Evolutionary conservation across 2,113 vertebrate genomes (phyloP).

Genomic region (Tamias sibiricus): DNA sequence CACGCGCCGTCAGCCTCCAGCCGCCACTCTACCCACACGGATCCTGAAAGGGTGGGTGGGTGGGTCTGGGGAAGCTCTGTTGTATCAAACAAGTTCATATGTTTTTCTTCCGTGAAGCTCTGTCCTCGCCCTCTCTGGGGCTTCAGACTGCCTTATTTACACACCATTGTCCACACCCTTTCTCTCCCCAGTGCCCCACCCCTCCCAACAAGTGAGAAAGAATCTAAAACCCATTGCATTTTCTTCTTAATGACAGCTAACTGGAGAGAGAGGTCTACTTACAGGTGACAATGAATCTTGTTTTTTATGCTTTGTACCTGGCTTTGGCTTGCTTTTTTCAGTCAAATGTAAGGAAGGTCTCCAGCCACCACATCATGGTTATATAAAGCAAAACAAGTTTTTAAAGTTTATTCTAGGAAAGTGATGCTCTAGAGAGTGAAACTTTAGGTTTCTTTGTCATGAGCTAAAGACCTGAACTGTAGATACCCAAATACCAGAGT

Average conservation of each 20-base stretch:
- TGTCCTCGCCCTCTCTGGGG: constrained; percentile 46
- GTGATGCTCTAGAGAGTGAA: constrained; percentile 33
- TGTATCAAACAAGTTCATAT: constrained; percentile 54
- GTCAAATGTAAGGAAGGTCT: constrained; percentile 58
- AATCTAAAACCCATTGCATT: constrained; percentile 1
- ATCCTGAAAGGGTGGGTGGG: not conserved
- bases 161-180: not conserved
- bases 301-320: not conserved
- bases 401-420: constrained; percentile 79
- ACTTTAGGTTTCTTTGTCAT: constrained; percentile 31
- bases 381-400: constrained; percentile 77
- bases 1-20: not conserved
- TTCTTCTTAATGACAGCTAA: constrained; percentile 23
- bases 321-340: constrained; percentile 48
- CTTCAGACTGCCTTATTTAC: constrained; percentile 28
- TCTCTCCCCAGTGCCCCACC: not conserved
- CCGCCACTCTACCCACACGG: not conserved
- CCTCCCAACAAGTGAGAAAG: constrained; percentile 67
- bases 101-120: not conserved
- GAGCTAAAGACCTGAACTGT: not conserved
- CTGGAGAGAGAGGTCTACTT: constrained; percentile 56
- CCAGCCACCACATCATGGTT: constrained; percentile 58
- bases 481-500: not conserved
- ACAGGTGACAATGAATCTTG: constrained; percentile 76
- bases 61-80: constrained; percentile 53